These are phyloP conservation scores for Tauraco erythrolophus DNA, from an alignment of 2,113 vertebrate genomes.

Conservation along the genomic window DNA sequence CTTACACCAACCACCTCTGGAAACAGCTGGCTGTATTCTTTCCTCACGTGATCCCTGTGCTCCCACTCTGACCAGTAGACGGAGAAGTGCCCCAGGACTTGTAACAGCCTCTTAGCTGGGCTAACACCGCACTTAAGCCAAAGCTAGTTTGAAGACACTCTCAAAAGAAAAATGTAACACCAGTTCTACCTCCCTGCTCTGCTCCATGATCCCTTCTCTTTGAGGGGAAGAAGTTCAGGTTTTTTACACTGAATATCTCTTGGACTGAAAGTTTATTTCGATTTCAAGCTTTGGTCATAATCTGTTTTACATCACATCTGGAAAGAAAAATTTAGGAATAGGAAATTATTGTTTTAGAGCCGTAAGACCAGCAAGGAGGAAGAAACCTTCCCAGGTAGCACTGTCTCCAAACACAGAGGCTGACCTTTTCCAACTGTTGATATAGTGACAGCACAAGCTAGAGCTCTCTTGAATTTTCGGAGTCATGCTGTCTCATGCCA, in stretches of 20 bases:
- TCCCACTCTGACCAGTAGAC: not conserved
- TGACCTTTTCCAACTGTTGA: rapidly evolving
- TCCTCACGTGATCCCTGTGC: not conserved
- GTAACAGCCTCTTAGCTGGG: not conserved
- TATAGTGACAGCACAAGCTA: not conserved
- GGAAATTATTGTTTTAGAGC: not conserved
- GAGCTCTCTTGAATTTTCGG: not conserved
- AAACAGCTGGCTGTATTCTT: not conserved
- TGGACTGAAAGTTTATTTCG: not conserved
- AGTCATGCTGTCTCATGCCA: not conserved
- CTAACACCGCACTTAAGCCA: not conserved
- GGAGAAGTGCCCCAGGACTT: not conserved
- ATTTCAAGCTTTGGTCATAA: not conserved
- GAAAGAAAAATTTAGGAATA: not conserved
- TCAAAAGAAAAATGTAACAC: not conserved
- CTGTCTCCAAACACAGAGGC: not conserved
- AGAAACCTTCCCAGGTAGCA: not conserved
- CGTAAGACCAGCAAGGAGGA: not conserved
- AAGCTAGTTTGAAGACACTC: not conserved
- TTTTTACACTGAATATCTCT: not conserved
- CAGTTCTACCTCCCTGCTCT: not conserved
- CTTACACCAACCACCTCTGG: not conserved
- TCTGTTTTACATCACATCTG: not conserved
- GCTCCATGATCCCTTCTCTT: not conserved
- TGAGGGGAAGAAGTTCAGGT: not conserved